Base-by-base conservation (phyloP, 2,888 invertebrate species). In the Chymomyza procnemis region DNA sequence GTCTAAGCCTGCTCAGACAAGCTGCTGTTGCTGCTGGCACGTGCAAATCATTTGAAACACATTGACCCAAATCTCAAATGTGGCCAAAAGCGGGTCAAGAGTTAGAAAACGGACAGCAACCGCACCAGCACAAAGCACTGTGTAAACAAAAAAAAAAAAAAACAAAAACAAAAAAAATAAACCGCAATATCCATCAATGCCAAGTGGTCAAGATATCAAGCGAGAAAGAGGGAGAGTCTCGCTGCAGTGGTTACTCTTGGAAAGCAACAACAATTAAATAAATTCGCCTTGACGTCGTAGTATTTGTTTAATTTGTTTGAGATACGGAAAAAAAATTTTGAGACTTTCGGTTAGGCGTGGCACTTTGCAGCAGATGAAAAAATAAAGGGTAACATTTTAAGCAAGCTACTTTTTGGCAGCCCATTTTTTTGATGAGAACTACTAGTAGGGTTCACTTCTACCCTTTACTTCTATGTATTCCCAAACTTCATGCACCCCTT, bases 41-140 rank as follows among this genome's bases (percentile, higher is more conserved):
- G 62, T 62, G 62, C 55, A 62, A 41, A 62, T 54, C 34, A 62
- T 62, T 62, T 62, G 41, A 62, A 62, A 55, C 26, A 14, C 19
- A 55, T 62, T 62, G 62, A 62, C 62, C 62, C 50, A 62, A 62
- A 55, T 62, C 21, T 41, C 34, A 12, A 41, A 41, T 18, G 12
- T n/a, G 30, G 34, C 50, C 50, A 50, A 50, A 50, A 19, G 16
- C 16, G 16, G 16, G 50, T 19, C 18, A 50, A 16, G 50, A 50
- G 19, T 19, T 16, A 19, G 19, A 19, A 50, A 16, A 50, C 8
- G 14, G 50, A n/a, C 50, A 50, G 50, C 50, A 48, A 3, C 18
- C n/a, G 19, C 50, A 50, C 1, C 3, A 50, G 19, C 19, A n/a
- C n/a, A 50, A 26, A 26, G 19, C 50, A 50, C 9, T 50, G 18